These are phyloP conservation scores for Pelodiscus sinensis DNA, from an alignment of 2,113 vertebrate genomes.

Conservation along the genomic window DNA sequence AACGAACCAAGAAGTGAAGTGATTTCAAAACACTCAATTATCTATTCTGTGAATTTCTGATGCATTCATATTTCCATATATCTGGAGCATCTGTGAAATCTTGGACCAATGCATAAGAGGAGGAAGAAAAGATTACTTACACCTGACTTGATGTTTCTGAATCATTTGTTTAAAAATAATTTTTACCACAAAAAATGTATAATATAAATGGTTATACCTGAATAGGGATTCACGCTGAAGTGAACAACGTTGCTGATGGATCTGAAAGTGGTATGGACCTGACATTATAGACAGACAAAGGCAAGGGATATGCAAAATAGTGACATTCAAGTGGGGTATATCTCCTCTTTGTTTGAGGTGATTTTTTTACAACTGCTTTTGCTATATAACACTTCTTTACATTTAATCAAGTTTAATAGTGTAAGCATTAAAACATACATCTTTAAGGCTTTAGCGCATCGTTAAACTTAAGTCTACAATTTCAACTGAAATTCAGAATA, in stretches of 20 bases:
- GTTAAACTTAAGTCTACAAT: not conserved
- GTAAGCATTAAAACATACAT: rapidly evolving
- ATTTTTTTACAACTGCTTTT: not conserved
- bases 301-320: not conserved
- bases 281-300: not conserved
- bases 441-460: not conserved
- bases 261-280: not conserved
- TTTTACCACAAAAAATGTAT: not conserved
- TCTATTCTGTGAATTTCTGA: not conserved
- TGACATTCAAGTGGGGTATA: not conserved
- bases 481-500: not conserved
- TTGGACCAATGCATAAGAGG: not conserved
- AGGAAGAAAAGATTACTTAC: not conserved
- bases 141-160: not conserved
- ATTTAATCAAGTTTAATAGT: not conserved
- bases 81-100: not conserved
- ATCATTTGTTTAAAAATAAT: not conserved
- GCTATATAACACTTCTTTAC: not conserved
- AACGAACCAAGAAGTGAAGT: not conserved
- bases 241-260: not conserved
- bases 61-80: not conserved
- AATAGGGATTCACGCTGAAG: not conserved
- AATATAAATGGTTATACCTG: not conserved
- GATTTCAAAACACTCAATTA: not conserved
- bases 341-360: not conserved